These are phyloP conservation scores for Trematocara stigmaticum DNA, from an alignment of 2,113 vertebrate genomes.

Conservation along the genomic window DNA sequence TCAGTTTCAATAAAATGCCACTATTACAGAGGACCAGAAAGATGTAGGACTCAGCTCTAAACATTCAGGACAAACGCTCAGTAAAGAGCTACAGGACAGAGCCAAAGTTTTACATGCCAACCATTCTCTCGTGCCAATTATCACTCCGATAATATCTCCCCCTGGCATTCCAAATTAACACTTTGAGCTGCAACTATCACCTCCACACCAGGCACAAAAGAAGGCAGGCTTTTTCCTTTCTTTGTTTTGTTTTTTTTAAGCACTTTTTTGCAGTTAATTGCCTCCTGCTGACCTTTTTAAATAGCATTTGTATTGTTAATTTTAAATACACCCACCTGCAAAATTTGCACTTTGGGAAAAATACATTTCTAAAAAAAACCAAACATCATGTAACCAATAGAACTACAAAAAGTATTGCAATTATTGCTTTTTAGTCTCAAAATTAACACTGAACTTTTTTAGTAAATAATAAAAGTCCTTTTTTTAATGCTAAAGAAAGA, in stretches of 20 bases:
- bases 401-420: neutral
- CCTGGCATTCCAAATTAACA: neutral
- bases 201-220: neutral
- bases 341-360: neutral
- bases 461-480: neutral
- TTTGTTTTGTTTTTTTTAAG: neutral
- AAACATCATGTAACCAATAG: neutral
- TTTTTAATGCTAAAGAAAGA: neutral
- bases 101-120: neutral
- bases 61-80: neutral
- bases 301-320: accelerated
- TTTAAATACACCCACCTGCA: accelerated
- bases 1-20: neutral
- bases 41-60: neutral
- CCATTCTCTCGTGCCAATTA: neutral
- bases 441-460: neutral
- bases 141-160: neutral
- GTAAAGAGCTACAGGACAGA: neutral
- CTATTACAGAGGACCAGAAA: neutral
- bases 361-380: neutral
- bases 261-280: neutral
- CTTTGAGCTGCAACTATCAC: neutral
- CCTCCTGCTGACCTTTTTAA: neutral
- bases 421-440: neutral
- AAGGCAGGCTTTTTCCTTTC: neutral